phyloP scores from a whole-genome alignment of 2,113 vertebrate genomes.

The Oophaga pumilio region DNA sequence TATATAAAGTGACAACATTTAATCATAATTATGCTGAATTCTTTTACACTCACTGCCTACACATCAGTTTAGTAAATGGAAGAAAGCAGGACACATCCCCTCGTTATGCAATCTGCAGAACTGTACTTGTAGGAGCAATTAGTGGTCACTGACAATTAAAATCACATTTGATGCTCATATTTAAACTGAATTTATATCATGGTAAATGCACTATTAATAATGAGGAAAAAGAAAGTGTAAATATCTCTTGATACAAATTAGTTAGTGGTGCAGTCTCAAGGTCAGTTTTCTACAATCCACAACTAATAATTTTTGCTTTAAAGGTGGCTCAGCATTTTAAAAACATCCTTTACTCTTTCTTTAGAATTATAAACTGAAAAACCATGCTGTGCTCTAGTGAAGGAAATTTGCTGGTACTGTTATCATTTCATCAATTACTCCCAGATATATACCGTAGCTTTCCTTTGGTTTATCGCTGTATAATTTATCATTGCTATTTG shows the following conservation, averaged over 20 bases:
- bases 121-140: no score
- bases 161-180: no score
- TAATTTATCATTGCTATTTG: conserved; percentile 36
- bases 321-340: neutral
- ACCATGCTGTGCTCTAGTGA: neutral
- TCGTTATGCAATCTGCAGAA: no score
- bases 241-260: neutral
- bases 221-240: neutral
- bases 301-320: neutral
- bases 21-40: neutral
- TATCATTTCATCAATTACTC: conserved; percentile 31
- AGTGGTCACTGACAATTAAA: no score
- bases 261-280: neutral
- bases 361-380: neutral
- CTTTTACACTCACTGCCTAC: neutral
- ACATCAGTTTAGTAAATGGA: no score
- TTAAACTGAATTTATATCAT: neutral
- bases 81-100: no score
- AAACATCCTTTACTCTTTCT: neutral
- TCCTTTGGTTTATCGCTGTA: conserved; percentile 26
- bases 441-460: conserved; percentile 24
- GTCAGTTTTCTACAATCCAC: neutral
- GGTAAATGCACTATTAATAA: neutral
- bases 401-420: neutral
- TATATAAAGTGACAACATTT: neutral